Percentiles rank a stretch among this genome's conserved stretches.
These are phyloP conservation scores for Etheostoma spectabile DNA, from an alignment of 2,113 vertebrate genomes.

Conservation along the genomic window DNA sequence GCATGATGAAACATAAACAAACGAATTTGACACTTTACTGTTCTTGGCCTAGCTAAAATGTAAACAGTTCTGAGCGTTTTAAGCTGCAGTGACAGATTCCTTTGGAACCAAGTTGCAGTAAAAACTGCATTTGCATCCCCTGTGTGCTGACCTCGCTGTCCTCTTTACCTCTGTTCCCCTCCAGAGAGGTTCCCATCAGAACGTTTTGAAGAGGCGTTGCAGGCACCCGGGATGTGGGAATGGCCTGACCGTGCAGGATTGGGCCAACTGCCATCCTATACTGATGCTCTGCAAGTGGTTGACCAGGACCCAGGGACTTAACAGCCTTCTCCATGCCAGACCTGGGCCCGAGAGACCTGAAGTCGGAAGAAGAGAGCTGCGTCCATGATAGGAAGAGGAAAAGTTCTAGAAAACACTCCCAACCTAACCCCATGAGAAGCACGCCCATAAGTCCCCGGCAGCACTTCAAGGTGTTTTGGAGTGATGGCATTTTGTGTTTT, in stretches of 20 bases:
- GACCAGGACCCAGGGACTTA: slow-evolving; percentile 56
- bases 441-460: neutral
- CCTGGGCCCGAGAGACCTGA: slow-evolving; percentile 64
- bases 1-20: no score
- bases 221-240: slow-evolving; percentile 83
- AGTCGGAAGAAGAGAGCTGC: slow-evolving; percentile 24
- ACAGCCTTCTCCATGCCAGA: slow-evolving; percentile 12
- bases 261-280: slow-evolving; percentile 84
- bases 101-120: neutral
- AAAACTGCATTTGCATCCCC: neutral
- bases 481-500: slow-evolving; percentile 39
- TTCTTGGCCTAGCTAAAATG: no score
- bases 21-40: no score
- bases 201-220: slow-evolving; percentile 86
- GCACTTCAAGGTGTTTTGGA: slow-evolving; percentile 61
- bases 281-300: slow-evolving; percentile 81
- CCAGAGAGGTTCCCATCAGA: slow-evolving; percentile 88
- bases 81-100: neutral
- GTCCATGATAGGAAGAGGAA: slow-evolving; percentile 35
- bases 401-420: slow-evolving; percentile 8
- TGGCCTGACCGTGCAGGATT: slow-evolving; percentile 82
- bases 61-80: no score
- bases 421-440: slow-evolving; percentile 51
- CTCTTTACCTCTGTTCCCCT: neutral
- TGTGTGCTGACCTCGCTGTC: no score